Evolutionary conservation across 2,888 invertebrate species (phyloP), one percentile per base, ranked within the genome.

Genomic region (Sphecodes monilicornis): DNA sequence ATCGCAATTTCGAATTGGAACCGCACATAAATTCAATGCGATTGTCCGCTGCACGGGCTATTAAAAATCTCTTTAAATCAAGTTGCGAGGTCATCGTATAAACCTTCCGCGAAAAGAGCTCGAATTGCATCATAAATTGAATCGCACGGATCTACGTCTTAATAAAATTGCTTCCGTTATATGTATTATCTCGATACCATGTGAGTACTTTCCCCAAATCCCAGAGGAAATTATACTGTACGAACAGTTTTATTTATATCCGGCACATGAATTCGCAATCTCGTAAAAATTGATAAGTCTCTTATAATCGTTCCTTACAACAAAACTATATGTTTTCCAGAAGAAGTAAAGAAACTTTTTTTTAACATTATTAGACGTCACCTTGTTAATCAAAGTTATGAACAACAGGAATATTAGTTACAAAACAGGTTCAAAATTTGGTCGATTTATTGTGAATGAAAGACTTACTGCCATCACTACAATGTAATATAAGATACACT

Each of bases 21-120:
- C 36, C 54, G 64, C 26, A 78, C 41, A 78, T 78, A 72, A 80
- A 81, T 81, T 46, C 68, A 5, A 11, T 10, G 13, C 69, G 39
- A 74, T 60, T 69, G 80, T 73, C 60, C 69, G 69, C 60, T 60
- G 39, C 39, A 43, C 73, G 36, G 8, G 60, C 82, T 71, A 82
- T 82, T 82, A 80, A 80, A 82, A 82, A 82, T 82, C 80, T 71
- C 54, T 50, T 46, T 80, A 82, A 82, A 80, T 80, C 80, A 83
- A 80, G 68, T 57, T 60, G 36, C 69, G 69, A 46, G 73, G 78
- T 76, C 76, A 76, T 50, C 50, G 72, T 60, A 81, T 76, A 82
- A 74, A 82, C 74, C 43, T 43, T 4, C 32, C n/a, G 29, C 64
- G 70, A 46, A 66, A 64, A 50, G 57, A 74, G 84, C 74, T 74